Conservation (phyloP, 1,140 invertebrate genomes). For the Acyrthosiphon pisum region DNA sequence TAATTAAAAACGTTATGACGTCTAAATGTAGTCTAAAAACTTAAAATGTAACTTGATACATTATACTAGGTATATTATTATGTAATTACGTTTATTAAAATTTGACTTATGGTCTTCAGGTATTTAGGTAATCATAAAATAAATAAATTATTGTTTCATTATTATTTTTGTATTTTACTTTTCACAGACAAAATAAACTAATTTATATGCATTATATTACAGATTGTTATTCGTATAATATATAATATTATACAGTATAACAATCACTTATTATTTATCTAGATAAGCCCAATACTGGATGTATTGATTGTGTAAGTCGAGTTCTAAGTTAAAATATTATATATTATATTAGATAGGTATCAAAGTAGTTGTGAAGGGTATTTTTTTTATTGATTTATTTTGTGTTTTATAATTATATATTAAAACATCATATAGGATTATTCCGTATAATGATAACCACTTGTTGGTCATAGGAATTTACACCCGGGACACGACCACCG, state of each 20-base stretch:
- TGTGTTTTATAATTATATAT: background rate
- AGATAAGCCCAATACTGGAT: background rate
- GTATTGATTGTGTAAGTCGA: background rate
- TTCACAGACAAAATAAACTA: background rate
- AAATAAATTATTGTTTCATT: background rate
- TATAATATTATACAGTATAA: background rate
- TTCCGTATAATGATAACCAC: background rate
- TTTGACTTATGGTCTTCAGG: background rate
- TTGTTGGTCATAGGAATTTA: background rate
- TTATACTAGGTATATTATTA: too few species aligned
- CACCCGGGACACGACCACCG: rapidly evolving
- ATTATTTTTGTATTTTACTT: background rate
- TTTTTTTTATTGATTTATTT: background rate
- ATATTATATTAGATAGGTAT: background rate
- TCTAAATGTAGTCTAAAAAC: too few species aligned
- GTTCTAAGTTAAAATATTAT: background rate
- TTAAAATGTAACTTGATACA: too few species aligned
- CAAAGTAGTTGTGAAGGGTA: background rate
- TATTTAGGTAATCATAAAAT: background rate
- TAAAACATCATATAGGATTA: background rate
- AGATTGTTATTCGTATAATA: background rate
- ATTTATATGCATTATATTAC: background rate
- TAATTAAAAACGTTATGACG: too few species aligned
- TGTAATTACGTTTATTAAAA: too few species aligned
- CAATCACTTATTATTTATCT: background rate